Base-by-base conservation (phyloP, 1,140 invertebrate species). In the Drosophila mayri region DNA sequence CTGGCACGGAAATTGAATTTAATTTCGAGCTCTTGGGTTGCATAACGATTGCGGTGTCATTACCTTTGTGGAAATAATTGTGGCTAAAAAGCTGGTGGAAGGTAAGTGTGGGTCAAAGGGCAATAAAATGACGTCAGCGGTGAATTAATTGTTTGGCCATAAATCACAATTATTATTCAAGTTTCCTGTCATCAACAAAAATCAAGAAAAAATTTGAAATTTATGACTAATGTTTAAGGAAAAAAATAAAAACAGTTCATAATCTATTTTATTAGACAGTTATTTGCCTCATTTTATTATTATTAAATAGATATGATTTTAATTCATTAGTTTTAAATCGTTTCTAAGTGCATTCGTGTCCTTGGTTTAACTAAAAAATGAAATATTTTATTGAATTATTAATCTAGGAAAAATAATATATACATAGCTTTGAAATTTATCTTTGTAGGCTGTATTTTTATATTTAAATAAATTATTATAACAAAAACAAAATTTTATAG, bases 1-100 rank as follows among this genome's bases (percentile, higher is more conserved):
- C n/a, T 46, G 30, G 20, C 28, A 16, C 30, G 18, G 12, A 57
- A 55, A 71, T 63, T 44, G 32, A 67, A 64, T 65, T 68, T 66
- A 68, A 66, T 68, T n/a, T 35, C 14, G 28, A 47, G 28, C 30
- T 20, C 60, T 58, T 38, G 18, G 28, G 55, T 41, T 43, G 18
- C 61, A 61, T 16, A 59, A 32, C 28, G 18, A 60, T 50, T 49
- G 58, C 3, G 37, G 49, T 62, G 49, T 30, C 25, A 40, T 59
- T 63, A 32, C 10, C 25, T 32, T n/a, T 57, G 35, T 59, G 14
- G 7, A 64, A 64, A 60, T 60, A n/a, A 60, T 49, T 65, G 28
- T 16, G 30, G 59, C 30, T 61, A 50, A 35, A 49, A n/a, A n/a
- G 7, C 30, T 28, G 3, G 14, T 9, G 9, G 3, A 11, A 11